Conservation (phyloP, 2,113 vertebrate species). For the Phylloscopus trochiloides region DNA sequence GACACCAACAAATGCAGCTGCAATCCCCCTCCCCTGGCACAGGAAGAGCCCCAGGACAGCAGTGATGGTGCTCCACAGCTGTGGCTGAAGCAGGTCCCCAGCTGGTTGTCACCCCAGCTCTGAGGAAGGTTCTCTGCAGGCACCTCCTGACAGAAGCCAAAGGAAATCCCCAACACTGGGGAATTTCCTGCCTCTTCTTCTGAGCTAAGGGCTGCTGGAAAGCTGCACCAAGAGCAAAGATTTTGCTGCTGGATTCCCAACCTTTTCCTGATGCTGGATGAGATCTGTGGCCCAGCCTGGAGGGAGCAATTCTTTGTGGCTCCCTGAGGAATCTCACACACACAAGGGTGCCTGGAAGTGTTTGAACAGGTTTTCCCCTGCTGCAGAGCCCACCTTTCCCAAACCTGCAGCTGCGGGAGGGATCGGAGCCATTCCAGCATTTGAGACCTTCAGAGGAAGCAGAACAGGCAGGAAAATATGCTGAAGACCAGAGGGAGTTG, state of each 20-base stretch:
- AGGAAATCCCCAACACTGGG: background rate
- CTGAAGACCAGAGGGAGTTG: background rate
- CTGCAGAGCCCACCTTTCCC: background rate
- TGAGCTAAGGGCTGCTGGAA: background rate
- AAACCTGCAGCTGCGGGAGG: background rate
- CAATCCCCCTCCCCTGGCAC: background rate
- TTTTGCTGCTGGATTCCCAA: background rate
- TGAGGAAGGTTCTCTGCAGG: background rate
- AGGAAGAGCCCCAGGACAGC: background rate
- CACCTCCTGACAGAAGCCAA: background rate
- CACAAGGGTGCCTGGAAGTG: background rate
- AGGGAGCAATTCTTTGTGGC: background rate
- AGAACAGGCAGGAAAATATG: background rate
- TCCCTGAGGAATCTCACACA: background rate
- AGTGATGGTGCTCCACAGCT: background rate
- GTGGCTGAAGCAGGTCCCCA: background rate
- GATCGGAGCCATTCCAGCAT: accelerated
- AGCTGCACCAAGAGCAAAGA: background rate
- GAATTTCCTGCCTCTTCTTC: background rate
- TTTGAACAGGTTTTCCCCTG: background rate
- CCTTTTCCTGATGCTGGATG: background rate
- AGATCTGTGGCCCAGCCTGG: background rate
- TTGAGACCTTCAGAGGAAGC: background rate
- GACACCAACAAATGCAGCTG: background rate
- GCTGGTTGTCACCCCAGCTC: background rate